Evolutionary conservation across 2,113 vertebrate species (phyloP).

Genomic region (Takifugu bimaculatus): DNA sequence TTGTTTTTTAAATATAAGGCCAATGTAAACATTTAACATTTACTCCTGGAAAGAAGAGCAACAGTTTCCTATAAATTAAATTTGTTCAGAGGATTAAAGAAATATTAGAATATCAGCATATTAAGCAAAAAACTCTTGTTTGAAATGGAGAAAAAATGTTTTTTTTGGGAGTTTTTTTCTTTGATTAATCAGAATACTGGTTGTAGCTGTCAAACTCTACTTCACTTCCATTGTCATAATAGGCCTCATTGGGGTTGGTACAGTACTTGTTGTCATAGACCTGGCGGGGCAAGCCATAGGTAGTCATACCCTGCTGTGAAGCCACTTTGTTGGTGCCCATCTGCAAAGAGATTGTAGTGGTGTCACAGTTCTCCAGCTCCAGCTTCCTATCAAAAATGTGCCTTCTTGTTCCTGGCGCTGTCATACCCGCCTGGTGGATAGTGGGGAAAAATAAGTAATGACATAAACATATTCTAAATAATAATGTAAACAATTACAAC

Average conservation of each 20-base stretch:
- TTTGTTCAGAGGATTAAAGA: too few species aligned
- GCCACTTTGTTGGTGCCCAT: conserved; percentile 96
- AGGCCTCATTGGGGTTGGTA: conserved; percentile 57
- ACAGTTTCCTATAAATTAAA: too few species aligned
- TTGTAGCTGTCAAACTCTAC: conserved; percentile 79
- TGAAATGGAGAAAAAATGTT: too few species aligned
- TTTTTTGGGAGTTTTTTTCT: too few species aligned
- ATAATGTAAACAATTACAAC: too few species aligned
- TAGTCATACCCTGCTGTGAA: conserved; percentile 90
- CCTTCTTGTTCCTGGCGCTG: conserved; percentile 88
- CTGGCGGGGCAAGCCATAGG: conserved; percentile 91
- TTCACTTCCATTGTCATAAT: conserved; percentile 71
- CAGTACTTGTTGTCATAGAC: conserved; percentile 94
- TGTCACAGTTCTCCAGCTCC: conserved; percentile 89
- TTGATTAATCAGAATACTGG: conserved; percentile 81
- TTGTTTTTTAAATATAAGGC: too few species aligned
- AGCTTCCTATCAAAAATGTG: conserved; percentile 91
- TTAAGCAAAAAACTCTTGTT: too few species aligned
- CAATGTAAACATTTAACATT: too few species aligned
- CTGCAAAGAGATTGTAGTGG: conserved; percentile 86
- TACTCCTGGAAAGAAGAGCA: too few species aligned
- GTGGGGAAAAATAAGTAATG: background rate
- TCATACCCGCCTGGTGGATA: conserved; percentile 84
- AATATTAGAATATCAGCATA: too few species aligned
- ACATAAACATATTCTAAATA: too few species aligned